Conservation (phyloP, 2,113 vertebrate genomes). For the Rhea pennata region DNA sequence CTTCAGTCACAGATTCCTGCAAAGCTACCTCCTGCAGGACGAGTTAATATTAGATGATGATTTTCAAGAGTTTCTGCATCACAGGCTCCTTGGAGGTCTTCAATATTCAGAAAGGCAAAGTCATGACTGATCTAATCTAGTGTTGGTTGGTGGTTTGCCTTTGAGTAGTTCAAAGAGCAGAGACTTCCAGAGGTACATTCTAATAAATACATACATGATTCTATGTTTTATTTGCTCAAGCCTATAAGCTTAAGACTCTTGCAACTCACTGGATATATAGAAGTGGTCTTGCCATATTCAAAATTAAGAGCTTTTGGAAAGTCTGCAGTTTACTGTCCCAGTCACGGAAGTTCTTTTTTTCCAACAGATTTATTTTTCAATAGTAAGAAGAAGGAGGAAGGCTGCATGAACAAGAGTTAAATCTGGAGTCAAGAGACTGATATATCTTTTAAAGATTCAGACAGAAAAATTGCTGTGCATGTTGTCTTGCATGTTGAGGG, state of each 20-base stretch:
- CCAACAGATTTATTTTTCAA: rapidly evolving
- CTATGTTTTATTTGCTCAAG: not conserved
- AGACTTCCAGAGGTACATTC: not conserved
- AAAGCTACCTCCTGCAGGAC: not conserved
- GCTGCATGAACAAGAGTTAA: not conserved
- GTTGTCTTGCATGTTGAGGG: not conserved
- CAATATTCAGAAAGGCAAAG: not conserved
- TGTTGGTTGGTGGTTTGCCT: not conserved
- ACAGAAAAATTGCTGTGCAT: not conserved
- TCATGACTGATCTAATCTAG: not conserved
- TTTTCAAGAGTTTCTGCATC: not conserved
- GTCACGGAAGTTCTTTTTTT: not conserved
- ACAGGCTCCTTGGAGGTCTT: not conserved
- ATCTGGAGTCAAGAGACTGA: not conserved
- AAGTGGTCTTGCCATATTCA: not conserved
- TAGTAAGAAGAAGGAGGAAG: not conserved
- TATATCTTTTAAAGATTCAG: not conserved
- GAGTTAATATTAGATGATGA: not conserved
- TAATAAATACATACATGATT: not conserved
- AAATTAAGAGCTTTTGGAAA: not conserved
- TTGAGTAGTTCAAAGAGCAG: not conserved
- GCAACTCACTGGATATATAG: not conserved
- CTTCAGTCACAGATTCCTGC: not conserved
- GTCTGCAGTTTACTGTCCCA: not conserved
- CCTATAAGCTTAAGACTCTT: not conserved